A percentile compares a stretch with the other conserved stretches of the same genome.
phyloP scores from a whole-genome alignment of 1,140 invertebrate genomes.

The Pinna nobilis region DNA sequence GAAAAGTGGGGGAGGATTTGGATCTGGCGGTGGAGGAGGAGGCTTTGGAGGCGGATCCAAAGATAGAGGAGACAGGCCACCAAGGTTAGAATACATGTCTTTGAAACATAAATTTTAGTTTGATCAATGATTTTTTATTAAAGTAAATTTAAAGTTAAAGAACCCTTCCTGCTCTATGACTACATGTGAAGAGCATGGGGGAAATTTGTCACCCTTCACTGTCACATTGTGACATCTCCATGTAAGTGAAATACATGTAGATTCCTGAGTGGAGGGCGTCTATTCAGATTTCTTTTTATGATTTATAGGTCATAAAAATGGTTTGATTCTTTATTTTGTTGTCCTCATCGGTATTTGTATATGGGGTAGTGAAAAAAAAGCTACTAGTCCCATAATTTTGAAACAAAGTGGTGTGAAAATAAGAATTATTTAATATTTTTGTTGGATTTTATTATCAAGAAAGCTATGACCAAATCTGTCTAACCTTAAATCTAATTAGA shows the following conservation, averaged over 20 bases:
- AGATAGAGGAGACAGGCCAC: conserved; percentile 35
- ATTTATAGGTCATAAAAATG: too few species aligned
- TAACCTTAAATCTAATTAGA: not conserved
- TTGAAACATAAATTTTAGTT: not conserved
- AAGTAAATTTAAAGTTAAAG: not conserved
- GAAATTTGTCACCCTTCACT: not conserved
- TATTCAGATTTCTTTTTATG: too few species aligned
- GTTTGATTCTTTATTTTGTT: too few species aligned
- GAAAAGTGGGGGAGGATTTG: not conserved
- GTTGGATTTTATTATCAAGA: not conserved
- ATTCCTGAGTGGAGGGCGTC: too few species aligned
- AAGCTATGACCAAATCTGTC: too few species aligned
- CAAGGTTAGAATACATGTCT: conserved; percentile 27
- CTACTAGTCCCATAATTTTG: too few species aligned
- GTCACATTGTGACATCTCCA: not conserved
- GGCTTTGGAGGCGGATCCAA: conserved; percentile 20
- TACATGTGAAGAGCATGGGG: not conserved
- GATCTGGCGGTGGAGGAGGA: not conserved
- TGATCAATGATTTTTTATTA: not conserved
- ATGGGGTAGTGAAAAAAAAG: not conserved
- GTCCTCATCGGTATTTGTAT: not conserved
- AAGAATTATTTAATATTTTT: not conserved
- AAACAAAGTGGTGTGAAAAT: too few species aligned
- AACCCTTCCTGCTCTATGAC: not conserved
- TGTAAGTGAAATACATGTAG: not conserved